A percentile compares a stretch with the other conserved stretches of the same genome.
These are phyloP conservation scores for Adineta ricciae DNA, from an alignment of 2,888 invertebrate genomes.

Conservation along the genomic window DNA sequence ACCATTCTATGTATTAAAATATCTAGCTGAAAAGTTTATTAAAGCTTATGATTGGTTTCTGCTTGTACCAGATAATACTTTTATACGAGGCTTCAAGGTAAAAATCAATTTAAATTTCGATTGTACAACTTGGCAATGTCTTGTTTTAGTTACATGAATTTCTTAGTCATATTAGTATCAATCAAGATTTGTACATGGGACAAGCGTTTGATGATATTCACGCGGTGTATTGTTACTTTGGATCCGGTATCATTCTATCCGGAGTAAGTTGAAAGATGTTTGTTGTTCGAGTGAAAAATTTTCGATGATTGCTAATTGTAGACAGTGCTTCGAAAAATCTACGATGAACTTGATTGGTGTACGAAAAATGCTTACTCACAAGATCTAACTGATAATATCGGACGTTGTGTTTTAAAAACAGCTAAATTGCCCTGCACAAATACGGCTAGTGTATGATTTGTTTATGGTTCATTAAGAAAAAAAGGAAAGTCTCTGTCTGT, in stretches of 20 bases:
- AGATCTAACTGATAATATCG: conserved; percentile 73
- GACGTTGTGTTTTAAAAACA: conserved; percentile 70
- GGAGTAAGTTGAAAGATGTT: conserved; percentile 52
- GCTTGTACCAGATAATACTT: conserved; percentile 71
- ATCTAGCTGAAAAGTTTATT: conserved; percentile 74
- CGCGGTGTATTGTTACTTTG: conserved; percentile 53
- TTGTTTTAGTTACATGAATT: conserved; percentile 57
- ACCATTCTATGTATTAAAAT: conserved; percentile 77
- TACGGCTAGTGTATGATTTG: conserved; percentile 53
- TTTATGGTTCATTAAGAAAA: background rate
- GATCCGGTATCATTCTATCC: conserved; percentile 75
- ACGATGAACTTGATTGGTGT: conserved; percentile 74
- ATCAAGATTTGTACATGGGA: conserved; percentile 74
- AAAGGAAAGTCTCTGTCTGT: background rate
- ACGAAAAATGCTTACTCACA: conserved; percentile 72
- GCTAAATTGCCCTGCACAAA: conserved; percentile 59
- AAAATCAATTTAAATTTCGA: background rate
- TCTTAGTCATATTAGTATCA: conserved; percentile 68
- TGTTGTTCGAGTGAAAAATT: too few species aligned
- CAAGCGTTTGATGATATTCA: conserved; percentile 45
- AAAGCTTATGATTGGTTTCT: conserved; percentile 87
- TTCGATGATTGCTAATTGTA: conserved; percentile 32
- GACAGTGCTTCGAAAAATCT: conserved; percentile 68
- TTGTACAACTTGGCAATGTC: too few species aligned
- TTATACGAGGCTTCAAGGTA: conserved; percentile 63